phyloP scores from a whole-genome alignment of 2,797 vertebrate genomes.

The Scleropages formosus region DNA sequence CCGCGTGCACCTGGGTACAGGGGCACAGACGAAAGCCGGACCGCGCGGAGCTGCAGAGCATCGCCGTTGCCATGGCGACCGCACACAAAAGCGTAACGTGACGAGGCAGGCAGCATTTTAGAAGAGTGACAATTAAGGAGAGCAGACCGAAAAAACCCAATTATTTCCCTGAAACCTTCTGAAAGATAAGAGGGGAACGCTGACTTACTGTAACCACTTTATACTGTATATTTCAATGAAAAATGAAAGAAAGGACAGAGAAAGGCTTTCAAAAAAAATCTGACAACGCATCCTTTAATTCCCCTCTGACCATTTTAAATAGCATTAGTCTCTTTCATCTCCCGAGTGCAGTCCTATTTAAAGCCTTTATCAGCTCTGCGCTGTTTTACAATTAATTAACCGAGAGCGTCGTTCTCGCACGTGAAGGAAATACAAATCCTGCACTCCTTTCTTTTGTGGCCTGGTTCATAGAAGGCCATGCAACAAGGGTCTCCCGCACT shows the following conservation, averaged over 20 bases:
- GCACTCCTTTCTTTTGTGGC: not conserved
- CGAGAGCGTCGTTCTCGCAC: conserved; percentile 35
- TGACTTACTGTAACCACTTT: not conserved
- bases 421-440: conserved; percentile 30
- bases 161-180: conserved; percentile 20
- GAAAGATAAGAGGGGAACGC: not conserved
- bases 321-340: conserved; percentile 56
- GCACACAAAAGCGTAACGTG: conserved; percentile 35
- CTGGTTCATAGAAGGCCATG: conserved; percentile 5
- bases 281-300: conserved; percentile 49
- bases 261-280: conserved; percentile 34
- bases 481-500: not conserved
- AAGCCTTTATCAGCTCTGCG: conserved; percentile 48
- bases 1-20: not conserved
- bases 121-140: conserved; percentile 49
- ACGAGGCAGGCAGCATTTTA: conserved; percentile 40
- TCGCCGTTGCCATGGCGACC: conserved; percentile 59
- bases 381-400: conserved; percentile 64
- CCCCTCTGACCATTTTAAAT: conserved; percentile 48
- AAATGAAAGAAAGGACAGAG: conserved; percentile 30
- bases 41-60: conserved; percentile 19
- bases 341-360: conserved; percentile 35
- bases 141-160: conserved; percentile 48
- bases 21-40: not conserved
- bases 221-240: conserved; percentile 22